Evolutionary conservation across 2,888 invertebrate species (phyloP).

Genomic region (Escarpia spicata): DNA sequence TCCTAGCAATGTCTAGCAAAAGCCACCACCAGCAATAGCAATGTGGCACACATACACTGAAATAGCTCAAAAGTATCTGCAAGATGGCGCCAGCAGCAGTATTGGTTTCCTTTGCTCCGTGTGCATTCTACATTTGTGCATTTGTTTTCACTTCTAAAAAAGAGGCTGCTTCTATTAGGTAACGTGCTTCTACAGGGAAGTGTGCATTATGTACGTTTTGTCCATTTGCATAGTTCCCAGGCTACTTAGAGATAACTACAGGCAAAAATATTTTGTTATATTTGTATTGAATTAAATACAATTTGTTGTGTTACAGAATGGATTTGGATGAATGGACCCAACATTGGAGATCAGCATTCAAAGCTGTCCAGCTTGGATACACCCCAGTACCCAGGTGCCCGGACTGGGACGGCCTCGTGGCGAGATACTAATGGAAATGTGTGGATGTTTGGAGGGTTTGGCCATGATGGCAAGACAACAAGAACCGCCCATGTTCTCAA

Average conservation of each 20-base stretch:
- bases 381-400: neutral
- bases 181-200: neutral
- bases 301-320: neutral
- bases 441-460: slow-evolving; percentile 16
- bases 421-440: neutral
- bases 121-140: too few species aligned
- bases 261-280: neutral
- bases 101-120: too few species aligned
- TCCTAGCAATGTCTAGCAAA: too few species aligned
- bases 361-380: neutral
- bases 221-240: neutral
- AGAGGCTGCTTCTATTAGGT: too few species aligned
- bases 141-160: too few species aligned
- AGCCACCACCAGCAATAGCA: too few species aligned
- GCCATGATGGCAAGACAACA: neutral
- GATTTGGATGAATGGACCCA: slow-evolving; percentile 3
- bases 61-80: too few species aligned
- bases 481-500: neutral
- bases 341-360: neutral
- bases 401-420: neutral
- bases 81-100: too few species aligned
- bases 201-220: neutral
- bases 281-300: neutral
- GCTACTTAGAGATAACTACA: neutral
- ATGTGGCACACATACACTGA: too few species aligned